phyloP scores from a whole-genome alignment of 1,140 invertebrate species.

The Tachypleus tridentatus region DNA sequence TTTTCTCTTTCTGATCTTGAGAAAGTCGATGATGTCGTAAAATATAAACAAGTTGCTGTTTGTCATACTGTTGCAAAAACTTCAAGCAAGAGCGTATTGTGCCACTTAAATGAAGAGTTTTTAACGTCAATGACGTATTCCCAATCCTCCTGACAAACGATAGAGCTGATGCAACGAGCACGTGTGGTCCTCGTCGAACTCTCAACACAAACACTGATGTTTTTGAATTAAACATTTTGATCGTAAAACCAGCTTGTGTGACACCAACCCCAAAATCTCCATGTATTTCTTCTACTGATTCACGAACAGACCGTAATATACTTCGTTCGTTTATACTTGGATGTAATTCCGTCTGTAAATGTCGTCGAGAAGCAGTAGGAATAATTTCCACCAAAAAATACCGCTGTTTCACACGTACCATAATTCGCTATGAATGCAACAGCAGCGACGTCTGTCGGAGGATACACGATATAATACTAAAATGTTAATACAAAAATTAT shows the following conservation, averaged over 20 bases:
- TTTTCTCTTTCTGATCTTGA: too few relatives aligned
- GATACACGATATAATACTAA: too few relatives aligned
- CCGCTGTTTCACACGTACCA: conserved; percentile 17
- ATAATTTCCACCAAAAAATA: conserved; percentile 13
- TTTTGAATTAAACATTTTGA: conserved; percentile 12
- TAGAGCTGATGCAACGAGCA: conserved; percentile 8
- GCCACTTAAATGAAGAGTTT: conserved; percentile 9
- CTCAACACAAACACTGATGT: conserved; percentile 13
- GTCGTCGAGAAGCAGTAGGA: neutral
- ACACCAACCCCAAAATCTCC: conserved; percentile 13
- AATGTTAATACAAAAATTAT: too few relatives aligned
- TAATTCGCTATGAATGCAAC: neutral
- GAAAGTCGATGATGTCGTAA: too few relatives aligned
- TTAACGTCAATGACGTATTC: conserved; percentile 4
- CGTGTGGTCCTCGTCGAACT: neutral
- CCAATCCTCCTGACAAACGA: conserved; percentile 3
- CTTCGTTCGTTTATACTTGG: conserved; percentile 5
- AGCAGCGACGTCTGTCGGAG: too few relatives aligned
- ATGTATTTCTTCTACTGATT: conserved; percentile 7
- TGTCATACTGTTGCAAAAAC: conserved; percentile 10
- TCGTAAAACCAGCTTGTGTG: conserved; percentile 6
- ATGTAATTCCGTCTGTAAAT: neutral
- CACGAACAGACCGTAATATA: conserved; percentile 3
- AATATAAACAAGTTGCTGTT: conserved; percentile 3
- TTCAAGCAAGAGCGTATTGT: conserved; percentile 12